Evolutionary conservation across 2,797 vertebrate species (phyloP), one percentile per base, ranked within the genome.

Genomic region (Podarcis siculus): DNA sequence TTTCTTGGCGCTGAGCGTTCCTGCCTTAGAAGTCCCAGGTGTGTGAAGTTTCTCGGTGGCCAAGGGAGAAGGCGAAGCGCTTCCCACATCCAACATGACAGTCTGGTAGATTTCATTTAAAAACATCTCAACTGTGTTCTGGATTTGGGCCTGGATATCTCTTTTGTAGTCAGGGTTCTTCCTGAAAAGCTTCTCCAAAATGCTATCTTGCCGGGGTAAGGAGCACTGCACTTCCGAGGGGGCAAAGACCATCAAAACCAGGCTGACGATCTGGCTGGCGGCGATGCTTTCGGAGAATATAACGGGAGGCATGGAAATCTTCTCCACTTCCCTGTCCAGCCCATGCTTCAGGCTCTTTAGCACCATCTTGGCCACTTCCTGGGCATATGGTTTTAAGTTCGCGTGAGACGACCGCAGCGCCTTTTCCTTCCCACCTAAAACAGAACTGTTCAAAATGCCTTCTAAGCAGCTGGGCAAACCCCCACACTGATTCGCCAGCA

Each of bases 241-340:
- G 23, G 25, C 37, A 61, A 81, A 17, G 19, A 88, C 37, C 4
- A 83, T 64, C 13, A 85, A 81, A 27, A 89, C 71, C 88, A 89
- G 76, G 61, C 2, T 89, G 71, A 89, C 39, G 13, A 89, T 82
- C 39, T 89, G 93, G 81, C 90, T 94, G 35, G 92, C 88, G 5
- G 69, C 78, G 58, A 95, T 92, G 32, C 86, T 92, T 86, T 95
- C 93, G 25, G 93, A 89, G 87, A 94, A 73, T 78, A 93, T 58
- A 71, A 92, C 66, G 0, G 83, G 83, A 2, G 78, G 82, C 8
- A 5, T 85, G 23, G 67, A 37, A 73, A 85, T 85, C 12, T 49
- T 86, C 72, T 89, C 83, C 17, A 86, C 58, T 49, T 86, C 88
- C 27, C 61, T 76, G 6, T 89, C 88, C 23, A 89, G 6, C 8